phyloP scores from a whole-genome alignment of 2,888 invertebrate genomes.

The Yponomeuta malinellus region DNA sequence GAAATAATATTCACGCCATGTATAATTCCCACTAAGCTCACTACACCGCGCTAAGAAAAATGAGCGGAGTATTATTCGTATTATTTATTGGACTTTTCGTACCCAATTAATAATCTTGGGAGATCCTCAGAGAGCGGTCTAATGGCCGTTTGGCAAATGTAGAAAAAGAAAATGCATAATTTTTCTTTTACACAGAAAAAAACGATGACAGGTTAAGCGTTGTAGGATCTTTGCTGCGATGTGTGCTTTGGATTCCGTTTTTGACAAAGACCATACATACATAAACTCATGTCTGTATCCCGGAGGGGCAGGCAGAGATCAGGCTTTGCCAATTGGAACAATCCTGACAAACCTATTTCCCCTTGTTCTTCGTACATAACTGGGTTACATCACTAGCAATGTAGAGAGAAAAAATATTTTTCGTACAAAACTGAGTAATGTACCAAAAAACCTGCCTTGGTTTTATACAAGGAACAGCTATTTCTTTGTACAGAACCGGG shows the following conservation, averaged over 20 bases:
- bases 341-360: too few species aligned
- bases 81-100: constrained; percentile 1
- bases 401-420: too few species aligned
- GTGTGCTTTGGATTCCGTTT: not conserved
- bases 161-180: not conserved
- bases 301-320: too few species aligned
- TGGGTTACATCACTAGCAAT: too few species aligned
- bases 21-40: not conserved
- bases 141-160: not conserved
- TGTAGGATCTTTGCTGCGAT: not conserved
- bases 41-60: not conserved
- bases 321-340: too few species aligned
- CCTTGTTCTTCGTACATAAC: too few species aligned
- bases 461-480: too few species aligned
- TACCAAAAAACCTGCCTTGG: too few species aligned
- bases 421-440: too few species aligned
- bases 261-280: too few species aligned
- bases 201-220: not conserved
- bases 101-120: not conserved
- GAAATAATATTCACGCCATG: not conserved
- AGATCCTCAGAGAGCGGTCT: not conserved
- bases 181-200: not conserved
- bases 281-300: too few species aligned
- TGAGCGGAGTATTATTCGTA: not conserved
- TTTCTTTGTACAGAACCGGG: too few species aligned